phyloP scores from a whole-genome alignment of 53 echinoderm and acorn worm genomes.

The Stichopus horrens region DNA sequence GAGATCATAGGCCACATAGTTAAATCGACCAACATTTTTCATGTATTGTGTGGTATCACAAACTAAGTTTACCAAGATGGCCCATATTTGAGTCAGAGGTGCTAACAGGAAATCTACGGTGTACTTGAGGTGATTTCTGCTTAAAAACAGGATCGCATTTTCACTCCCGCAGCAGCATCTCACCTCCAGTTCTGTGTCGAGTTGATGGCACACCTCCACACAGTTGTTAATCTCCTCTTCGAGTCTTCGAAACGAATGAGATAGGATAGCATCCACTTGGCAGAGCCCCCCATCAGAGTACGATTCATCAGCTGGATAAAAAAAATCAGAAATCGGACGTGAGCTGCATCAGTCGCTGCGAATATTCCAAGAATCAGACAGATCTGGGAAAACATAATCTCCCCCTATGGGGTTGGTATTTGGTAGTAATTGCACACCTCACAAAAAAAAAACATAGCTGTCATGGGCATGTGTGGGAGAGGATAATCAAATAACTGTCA shows the following conservation, averaged over 20 bases:
- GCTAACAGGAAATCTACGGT: no score
- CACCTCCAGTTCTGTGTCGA: constrained; percentile 76
- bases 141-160: background rate
- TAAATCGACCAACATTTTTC: no score
- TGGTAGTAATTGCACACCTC: no score
- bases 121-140: background rate
- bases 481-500: no score
- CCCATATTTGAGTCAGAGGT: no score
- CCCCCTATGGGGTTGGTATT: no score
- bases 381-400: no score
- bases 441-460: no score
- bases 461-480: no score
- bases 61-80: no score
- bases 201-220: constrained; percentile 42
- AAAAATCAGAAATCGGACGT: background rate
- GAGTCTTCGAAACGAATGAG: constrained; percentile 45
- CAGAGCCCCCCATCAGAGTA: constrained; percentile 27
- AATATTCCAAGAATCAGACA: background rate
- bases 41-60: no score
- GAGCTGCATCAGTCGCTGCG: background rate
- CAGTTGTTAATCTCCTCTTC: constrained; percentile 53
- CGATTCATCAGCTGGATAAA: constrained; percentile 42
- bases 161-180: background rate
- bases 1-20: no score
- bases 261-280: constrained; percentile 42